Percentiles rank a stretch among this genome's conserved stretches.
These are phyloP conservation scores for Orthonyx spaldingii DNA, from an alignment of 2,113 vertebrate genomes.

Conservation along the genomic window DNA sequence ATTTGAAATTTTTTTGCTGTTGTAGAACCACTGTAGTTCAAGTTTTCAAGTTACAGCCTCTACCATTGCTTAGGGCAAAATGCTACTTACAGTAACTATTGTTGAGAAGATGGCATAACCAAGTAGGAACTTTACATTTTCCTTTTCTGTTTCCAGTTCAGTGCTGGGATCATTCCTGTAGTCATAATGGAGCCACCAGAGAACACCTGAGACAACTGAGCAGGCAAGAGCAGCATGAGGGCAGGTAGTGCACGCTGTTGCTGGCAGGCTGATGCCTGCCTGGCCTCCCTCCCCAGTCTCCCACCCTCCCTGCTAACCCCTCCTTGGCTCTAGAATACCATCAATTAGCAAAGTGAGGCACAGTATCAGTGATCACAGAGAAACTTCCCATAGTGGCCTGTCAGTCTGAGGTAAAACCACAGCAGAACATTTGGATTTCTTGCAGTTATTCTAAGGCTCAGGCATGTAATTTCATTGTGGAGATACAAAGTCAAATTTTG, in stretches of 20 bases:
- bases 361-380: neutral
- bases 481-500: neutral
- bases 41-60: neutral
- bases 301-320: neutral
- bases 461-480: neutral
- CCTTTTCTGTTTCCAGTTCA: constrained; percentile 74
- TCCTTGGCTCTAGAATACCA: neutral
- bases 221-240: neutral
- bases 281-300: neutral
- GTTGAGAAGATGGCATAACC: constrained; percentile 72
- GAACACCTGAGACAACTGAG: constrained; percentile 75
- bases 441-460: neutral
- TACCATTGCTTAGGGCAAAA: neutral
- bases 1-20: neutral
- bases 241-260: accelerated
- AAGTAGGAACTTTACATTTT: constrained; percentile 73
- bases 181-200: constrained; percentile 80
- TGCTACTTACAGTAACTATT: constrained; percentile 62
- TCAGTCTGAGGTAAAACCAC: neutral
- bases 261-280: neutral
- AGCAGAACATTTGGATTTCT: neutral
- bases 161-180: constrained; percentile 66
- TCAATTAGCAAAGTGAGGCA: neutral
- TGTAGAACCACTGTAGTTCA: neutral
- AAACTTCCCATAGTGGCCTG: neutral